Base-by-base conservation (phyloP, 2,888 invertebrate species). In the Platerodrilus igneus region DNA sequence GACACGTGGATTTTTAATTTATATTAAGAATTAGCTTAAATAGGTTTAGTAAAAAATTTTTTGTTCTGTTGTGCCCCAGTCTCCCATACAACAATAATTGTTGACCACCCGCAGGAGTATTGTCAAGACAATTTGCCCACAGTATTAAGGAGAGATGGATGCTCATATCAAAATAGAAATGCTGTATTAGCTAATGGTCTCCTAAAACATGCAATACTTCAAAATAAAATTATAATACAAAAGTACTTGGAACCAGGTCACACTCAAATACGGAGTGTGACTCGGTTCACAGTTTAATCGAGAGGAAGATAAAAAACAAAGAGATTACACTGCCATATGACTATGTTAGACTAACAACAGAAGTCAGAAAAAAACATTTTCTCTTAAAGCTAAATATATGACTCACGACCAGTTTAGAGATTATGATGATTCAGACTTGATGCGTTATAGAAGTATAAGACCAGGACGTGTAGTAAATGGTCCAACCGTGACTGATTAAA, bases 241-340 rank as follows among this genome's bases (percentile, higher is more conserved):
- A 46, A 39, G 11, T 42, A 36, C 31, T 35, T 44, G 20, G 36
- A 44, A 36, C 40, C 35, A 32, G 44, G 44, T 40, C 40, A 44
- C 31, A 44, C 44, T 23, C 39, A 44, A 26, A 39, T 44, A n/a
- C n/a, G 35, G 34, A 40, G 31, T 44, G 40, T 39, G 32, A 26
- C 15, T 11, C 26, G 14, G 31, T 31, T 13, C 21, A 31, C n/a
- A 14, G 10, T 14, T 3, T 13, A 4, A 31, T 31, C n/a, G 21
- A 31, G 21, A 21, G 10, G 9, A 14, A 17, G 3, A 5, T 21
- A 3, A 31, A 31, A 13, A 20, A 21, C 14, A 31, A 21, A 21
- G 14, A 20, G n/a, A 21, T 31, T 13, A 2, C 17, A n/a, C 11
- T 33, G 15, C 33, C 33, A 8, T 10, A 14, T 18, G 25, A 33